These are phyloP conservation scores for Drosophila testacea DNA, from an alignment of 2,888 invertebrate species.

Conservation along the genomic window DNA sequence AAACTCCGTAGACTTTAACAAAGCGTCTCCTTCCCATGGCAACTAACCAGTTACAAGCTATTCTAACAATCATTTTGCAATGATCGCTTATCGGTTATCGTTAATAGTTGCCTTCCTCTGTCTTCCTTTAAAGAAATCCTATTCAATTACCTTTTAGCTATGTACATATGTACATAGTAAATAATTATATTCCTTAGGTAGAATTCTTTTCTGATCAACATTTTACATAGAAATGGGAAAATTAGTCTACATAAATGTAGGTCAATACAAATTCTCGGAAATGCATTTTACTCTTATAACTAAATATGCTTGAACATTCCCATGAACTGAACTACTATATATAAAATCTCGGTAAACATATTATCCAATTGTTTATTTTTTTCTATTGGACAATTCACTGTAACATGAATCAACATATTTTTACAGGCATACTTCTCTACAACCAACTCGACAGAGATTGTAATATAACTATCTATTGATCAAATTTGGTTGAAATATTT, in stretches of 20 bases:
- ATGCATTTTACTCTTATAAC: too few relatives aligned
- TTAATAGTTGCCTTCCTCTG: not conserved
- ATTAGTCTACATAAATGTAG: not conserved
- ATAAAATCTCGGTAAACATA: not conserved
- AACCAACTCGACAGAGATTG: not conserved
- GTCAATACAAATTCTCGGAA: not conserved
- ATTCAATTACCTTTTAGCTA: too few relatives aligned
- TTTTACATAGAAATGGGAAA: too few relatives aligned
- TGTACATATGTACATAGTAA: too few relatives aligned
- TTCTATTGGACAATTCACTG: not conserved
- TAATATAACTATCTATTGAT: not conserved
- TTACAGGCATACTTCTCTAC: not conserved
- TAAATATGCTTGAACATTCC: not conserved
- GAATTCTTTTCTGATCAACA: too few relatives aligned
- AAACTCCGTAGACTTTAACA: constrained; percentile 1
- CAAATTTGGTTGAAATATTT: not conserved
- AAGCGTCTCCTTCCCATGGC: constrained; percentile 1
- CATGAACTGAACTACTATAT: not conserved
- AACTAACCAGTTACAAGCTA: not conserved
- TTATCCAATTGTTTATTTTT: constrained; percentile 3
- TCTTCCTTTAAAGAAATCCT: too few relatives aligned
- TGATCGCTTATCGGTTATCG: constrained; percentile 16
- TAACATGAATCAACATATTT: not conserved
- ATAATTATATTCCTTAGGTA: too few relatives aligned
- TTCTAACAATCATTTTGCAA: not conserved